Evolutionary conservation across 2,888 invertebrate genomes (phyloP).

Genomic region (Campoletis raptor): DNA sequence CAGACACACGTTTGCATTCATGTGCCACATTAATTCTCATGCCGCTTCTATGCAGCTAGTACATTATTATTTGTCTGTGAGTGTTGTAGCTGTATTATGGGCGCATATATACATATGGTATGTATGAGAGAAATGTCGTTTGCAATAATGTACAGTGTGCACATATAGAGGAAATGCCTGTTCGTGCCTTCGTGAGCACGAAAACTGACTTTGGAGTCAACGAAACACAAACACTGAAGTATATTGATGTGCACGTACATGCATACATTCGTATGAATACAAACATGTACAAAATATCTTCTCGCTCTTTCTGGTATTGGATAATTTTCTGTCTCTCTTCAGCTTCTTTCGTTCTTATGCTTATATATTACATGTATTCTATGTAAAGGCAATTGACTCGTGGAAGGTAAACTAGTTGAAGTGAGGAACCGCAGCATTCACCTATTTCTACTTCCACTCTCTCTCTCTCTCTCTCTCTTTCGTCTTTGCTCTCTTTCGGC

Average conservation of each 20-base stretch:
- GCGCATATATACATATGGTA: neutral
- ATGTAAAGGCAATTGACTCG: slow-evolving; percentile 31
- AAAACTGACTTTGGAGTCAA: slow-evolving; percentile 33
- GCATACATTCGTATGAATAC: neutral
- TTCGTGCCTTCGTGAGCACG: slow-evolving; percentile 28
- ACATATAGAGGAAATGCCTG: slow-evolving; percentile 31
- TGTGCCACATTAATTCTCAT: slow-evolving; percentile 8
- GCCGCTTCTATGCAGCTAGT: slow-evolving; percentile 18
- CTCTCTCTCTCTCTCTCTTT: slow-evolving; percentile 16
- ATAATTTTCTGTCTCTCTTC: slow-evolving; percentile 23
- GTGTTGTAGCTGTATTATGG: slow-evolving; percentile 11
- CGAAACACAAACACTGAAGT: slow-evolving; percentile 15
- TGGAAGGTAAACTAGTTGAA: slow-evolving; percentile 49
- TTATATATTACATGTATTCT: slow-evolving; percentile 15
- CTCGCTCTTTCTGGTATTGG: slow-evolving; percentile 52
- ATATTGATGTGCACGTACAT: neutral
- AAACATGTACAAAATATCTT: slow-evolving; percentile 19
- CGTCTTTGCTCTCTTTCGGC: slow-evolving; percentile 1
- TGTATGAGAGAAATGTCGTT: slow-evolving; percentile 23
- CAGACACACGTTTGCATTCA: neutral
- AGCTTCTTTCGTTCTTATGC: slow-evolving; percentile 27
- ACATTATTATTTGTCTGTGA: slow-evolving; percentile 53
- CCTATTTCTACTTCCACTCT: slow-evolving; percentile 33
- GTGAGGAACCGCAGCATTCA: slow-evolving; percentile 50
- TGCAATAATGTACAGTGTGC: slow-evolving; percentile 4